phyloP scores from a whole-genome alignment of 2,797 vertebrate genomes.

The Micropoecilia bifurca region DNA sequence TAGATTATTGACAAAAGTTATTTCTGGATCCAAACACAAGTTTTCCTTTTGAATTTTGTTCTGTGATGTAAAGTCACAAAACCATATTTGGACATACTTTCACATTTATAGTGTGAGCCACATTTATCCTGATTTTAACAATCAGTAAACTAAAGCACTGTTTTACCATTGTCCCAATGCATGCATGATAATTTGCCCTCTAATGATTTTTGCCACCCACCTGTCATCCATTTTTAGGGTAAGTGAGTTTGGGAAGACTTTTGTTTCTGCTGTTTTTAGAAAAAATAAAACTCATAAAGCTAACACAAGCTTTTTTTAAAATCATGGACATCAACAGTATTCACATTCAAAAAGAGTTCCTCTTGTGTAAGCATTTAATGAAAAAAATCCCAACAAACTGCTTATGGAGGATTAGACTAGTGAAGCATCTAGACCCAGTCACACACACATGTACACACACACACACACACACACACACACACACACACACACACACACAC shows the following conservation, averaged over 20 bases:
- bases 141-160: not conserved
- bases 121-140: not conserved
- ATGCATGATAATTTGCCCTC: not conserved
- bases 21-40: not conserved
- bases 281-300: constrained; percentile 4
- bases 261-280: not conserved
- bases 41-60: not conserved
- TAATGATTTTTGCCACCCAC: not conserved
- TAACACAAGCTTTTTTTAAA: constrained; percentile 14
- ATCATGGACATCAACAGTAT: constrained; percentile 26
- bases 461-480: not conserved
- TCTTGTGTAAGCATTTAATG: constrained; percentile 46
- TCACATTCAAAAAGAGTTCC: constrained; percentile 29
- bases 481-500: no score
- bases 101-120: not conserved
- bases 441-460: accelerated
- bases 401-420: not conserved
- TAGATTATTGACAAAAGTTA: not conserved
- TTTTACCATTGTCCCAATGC: not conserved
- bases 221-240: not conserved
- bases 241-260: not conserved
- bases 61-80: not conserved
- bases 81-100: not conserved
- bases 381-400: constrained; percentile 15
- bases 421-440: constrained; percentile 26